These are phyloP conservation scores for Leptinotarsa lineolata DNA, from an alignment of 1,140 invertebrate species.

Conservation along the genomic window DNA sequence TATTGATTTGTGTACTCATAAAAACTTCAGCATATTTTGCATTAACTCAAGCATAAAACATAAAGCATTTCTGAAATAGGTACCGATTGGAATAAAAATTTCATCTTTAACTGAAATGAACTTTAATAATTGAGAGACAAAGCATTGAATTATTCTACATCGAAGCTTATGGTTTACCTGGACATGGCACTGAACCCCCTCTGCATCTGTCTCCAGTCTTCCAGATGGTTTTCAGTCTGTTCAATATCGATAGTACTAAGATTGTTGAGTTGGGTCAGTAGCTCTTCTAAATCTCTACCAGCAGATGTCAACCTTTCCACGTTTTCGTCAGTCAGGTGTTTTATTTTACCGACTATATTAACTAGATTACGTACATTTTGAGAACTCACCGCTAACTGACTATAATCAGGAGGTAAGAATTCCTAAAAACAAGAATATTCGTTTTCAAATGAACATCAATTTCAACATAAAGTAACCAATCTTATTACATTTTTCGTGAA, in stretches of 20 bases:
- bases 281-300: constrained; percentile 60
- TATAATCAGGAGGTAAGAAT: constrained; percentile 61
- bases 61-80: too few species aligned
- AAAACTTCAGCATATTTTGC: too few species aligned
- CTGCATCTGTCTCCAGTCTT: constrained; percentile 61
- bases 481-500: too few species aligned
- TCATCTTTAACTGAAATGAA: too few species aligned
- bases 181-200: constrained; percentile 60
- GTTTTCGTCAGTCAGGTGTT: constrained; percentile 60
- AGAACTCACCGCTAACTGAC: constrained; percentile 60
- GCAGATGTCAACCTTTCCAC: constrained; percentile 57
- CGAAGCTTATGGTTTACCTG: constrained; percentile 48
- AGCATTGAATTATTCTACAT: too few species aligned
- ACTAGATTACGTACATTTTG: constrained; percentile 61
- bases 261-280: constrained; percentile 52
- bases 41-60: too few species aligned
- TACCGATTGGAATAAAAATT: too few species aligned
- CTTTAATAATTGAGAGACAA: too few species aligned
- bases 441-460: background rate
- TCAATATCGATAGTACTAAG: constrained; percentile 48
- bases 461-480: too few species aligned
- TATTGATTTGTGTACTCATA: too few species aligned
- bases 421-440: constrained; percentile 49
- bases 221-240: constrained; percentile 56
- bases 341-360: constrained; percentile 57